Evolutionary conservation across 2,797 vertebrate species (phyloP).

Genomic region (Cyclura pinguis): DNA sequence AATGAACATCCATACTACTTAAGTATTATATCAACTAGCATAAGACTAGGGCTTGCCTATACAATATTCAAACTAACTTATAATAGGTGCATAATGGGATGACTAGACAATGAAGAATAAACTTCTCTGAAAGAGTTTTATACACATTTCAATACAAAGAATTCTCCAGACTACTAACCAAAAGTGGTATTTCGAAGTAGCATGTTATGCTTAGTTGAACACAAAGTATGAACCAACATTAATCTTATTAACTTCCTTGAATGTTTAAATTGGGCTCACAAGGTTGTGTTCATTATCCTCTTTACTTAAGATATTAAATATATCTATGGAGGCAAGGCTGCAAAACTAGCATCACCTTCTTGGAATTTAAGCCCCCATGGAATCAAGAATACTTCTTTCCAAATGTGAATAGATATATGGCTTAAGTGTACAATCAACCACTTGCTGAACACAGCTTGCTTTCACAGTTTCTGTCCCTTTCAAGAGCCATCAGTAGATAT

Average conservation of each 20-base stretch:
- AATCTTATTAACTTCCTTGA: not conserved
- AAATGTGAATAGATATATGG: not conserved
- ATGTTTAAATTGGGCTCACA: not conserved
- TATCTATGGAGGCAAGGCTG: not conserved
- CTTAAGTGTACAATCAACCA: not conserved
- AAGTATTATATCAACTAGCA: not conserved
- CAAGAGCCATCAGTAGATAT: not conserved
- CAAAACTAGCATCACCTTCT: not conserved
- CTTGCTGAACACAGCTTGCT: not conserved
- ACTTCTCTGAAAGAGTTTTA: not conserved
- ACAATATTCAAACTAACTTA: not conserved
- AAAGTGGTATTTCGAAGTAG: not conserved
- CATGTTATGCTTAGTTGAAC: not conserved
- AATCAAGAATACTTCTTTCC: not conserved
- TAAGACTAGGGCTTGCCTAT: not conserved
- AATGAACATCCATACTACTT: not conserved
- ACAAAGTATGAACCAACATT: not conserved
- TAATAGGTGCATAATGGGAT: not conserved
- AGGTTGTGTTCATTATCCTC: not conserved
- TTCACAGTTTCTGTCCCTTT: not conserved
- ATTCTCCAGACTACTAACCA: not conserved
- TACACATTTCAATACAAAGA: not conserved
- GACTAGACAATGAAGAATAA: constrained; percentile 4
- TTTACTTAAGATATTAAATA: not conserved
- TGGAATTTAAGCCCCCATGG: not conserved